These are phyloP conservation scores for Podarcis muralis DNA, from an alignment of 2,113 vertebrate genomes.

Conservation along the genomic window DNA sequence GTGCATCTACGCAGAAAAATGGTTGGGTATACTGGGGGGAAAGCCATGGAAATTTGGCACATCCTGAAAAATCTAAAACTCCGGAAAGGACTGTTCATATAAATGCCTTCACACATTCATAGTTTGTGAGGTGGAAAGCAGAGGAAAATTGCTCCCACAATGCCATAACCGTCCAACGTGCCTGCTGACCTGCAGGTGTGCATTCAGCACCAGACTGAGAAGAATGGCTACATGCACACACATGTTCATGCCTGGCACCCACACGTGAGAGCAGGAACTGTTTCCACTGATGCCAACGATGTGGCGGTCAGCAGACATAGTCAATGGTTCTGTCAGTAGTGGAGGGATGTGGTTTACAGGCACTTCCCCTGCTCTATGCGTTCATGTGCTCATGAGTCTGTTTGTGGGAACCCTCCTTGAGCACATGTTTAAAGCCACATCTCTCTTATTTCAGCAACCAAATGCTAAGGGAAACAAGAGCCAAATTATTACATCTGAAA, in stretches of 20 bases:
- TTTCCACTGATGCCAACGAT: not conserved
- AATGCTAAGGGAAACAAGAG: not conserved
- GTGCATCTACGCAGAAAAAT: no score
- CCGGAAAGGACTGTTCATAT: not conserved
- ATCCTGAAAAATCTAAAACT: no score
- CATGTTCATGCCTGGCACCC: not conserved
- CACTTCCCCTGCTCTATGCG: not conserved
- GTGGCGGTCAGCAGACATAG: not conserved
- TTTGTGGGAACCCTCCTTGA: not conserved
- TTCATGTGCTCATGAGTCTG: not conserved
- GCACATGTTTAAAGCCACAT: not conserved
- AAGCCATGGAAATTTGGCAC: no score
- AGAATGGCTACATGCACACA: not conserved
- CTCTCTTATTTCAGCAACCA: not conserved
- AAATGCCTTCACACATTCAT: not conserved
- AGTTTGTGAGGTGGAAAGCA: not conserved
- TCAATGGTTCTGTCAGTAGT: not conserved
- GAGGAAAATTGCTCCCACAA: not conserved
- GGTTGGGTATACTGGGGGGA: no score
- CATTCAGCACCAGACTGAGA: not conserved
- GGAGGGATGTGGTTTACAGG: not conserved
- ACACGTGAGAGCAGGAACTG: not conserved
- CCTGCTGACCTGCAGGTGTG: not conserved
- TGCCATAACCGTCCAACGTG: not conserved
- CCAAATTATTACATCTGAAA: not conserved